Percentiles rank a stretch among this genome's conserved stretches.
phyloP scores from a whole-genome alignment of 1,140 invertebrate species.

The Hetaerina americana region DNA sequence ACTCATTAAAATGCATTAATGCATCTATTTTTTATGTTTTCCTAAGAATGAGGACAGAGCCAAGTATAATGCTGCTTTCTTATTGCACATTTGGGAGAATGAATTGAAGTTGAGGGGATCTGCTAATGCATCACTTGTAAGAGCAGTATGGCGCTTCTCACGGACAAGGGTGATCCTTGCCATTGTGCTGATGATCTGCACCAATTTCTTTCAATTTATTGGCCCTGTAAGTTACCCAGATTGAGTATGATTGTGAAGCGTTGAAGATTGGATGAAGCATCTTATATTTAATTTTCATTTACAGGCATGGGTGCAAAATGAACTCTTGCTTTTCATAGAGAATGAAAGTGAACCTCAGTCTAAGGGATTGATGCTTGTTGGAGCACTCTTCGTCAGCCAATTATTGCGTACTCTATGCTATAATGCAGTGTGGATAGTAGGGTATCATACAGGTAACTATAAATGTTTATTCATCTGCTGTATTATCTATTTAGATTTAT shows the following conservation, averaged over 20 bases:
- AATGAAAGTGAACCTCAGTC: slow-evolving; percentile 10
- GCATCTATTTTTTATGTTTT: not conserved
- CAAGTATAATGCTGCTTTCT: not conserved
- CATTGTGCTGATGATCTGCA: slow-evolving; percentile 35
- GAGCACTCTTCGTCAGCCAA: slow-evolving; percentile 11
- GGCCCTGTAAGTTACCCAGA: slow-evolving; percentile 37
- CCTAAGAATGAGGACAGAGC: not conserved
- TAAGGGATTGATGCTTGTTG: slow-evolving; percentile 10
- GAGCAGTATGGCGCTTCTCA: slow-evolving; percentile 40
- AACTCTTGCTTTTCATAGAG: slow-evolving; percentile 12
- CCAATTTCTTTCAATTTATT: slow-evolving; percentile 43
- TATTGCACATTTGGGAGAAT: slow-evolving; percentile 36
- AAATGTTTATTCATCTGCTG: not conserved
- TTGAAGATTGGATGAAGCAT: not conserved
- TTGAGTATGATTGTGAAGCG: not conserved
- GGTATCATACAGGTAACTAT: slow-evolving; percentile 16
- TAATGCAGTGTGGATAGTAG: slow-evolving; percentile 14
- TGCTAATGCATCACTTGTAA: slow-evolving; percentile 33
- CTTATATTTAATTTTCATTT: slow-evolving; percentile 1
- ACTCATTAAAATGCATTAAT: too few species aligned
- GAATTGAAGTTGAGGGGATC: slow-evolving; percentile 29
- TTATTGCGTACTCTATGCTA: slow-evolving; percentile 13
- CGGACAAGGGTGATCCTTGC: slow-evolving; percentile 37
- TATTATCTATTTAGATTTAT: not conserved
- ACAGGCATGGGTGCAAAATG: slow-evolving; percentile 16